phyloP scores from a whole-genome alignment of 2,888 invertebrate genomes.

The Tuta absoluta region DNA sequence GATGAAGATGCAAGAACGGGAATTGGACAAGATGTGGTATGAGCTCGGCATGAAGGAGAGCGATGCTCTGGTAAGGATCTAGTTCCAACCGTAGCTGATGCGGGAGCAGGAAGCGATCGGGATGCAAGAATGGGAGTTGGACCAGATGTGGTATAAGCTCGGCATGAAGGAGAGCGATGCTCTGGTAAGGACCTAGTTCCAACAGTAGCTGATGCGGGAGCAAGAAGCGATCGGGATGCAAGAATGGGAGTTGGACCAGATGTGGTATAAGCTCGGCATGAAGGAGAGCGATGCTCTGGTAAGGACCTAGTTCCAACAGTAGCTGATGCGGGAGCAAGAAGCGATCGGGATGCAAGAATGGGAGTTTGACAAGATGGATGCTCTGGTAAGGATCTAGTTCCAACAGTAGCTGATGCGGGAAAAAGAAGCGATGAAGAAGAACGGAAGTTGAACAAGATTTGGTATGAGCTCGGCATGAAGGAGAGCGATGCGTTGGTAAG shows the following conservation, averaged over 20 bases:
- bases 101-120: constrained; percentile 42
- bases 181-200: too few relatives aligned
- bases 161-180: too few relatives aligned
- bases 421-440: constrained; percentile 53
- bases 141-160: too few relatives aligned
- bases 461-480: constrained; percentile 81
- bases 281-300: too few relatives aligned
- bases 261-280: neutral
- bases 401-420: too few relatives aligned
- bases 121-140: too few relatives aligned
- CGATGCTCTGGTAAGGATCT: constrained; percentile 57
- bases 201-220: too few relatives aligned
- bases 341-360: too few relatives aligned
- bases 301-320: too few relatives aligned
- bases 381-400: too few relatives aligned
- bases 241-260: neutral
- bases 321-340: too few relatives aligned
- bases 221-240: too few relatives aligned
- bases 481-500: constrained; percentile 72
- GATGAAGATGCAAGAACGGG: constrained; percentile 73
- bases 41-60: constrained; percentile 80
- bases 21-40: constrained; percentile 83
- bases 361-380: neutral
- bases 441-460: constrained; percentile 81
- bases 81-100: neutral